Evolutionary conservation across 2,888 invertebrate genomes (phyloP), one percentile per base, ranked within the genome.

Genomic region (Julus scandinavius): DNA sequence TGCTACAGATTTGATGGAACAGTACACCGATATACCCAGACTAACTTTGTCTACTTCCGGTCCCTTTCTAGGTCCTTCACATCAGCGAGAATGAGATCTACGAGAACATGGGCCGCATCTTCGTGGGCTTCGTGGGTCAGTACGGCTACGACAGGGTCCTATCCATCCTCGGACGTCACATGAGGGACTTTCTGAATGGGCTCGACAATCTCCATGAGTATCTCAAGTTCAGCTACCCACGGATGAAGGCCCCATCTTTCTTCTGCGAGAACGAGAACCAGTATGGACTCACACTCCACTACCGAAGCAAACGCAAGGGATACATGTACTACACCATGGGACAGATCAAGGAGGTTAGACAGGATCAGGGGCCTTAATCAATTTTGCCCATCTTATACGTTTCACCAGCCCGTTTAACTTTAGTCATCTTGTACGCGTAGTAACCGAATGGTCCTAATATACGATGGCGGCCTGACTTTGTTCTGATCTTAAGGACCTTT

Each of bases 301-400:
- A 98, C 92, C 94, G 98, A 88, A 98, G 97, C 90, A 98, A 97
- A 92, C 94, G 99, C 90, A 94, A 97, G 90, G 99, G 99, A 0
- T 99, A 98, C 92, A 96, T 98, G 6, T 97, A 97, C 92, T 99
- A 99, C 92, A 98, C 98, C 7, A 98, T 98, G 96, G 99, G 98
- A 2, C 98, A 98, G 93, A 98, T 98, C 90, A 94, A 96, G 92
- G 91, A 83, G 29, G 88, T 88, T 6, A 63, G 63, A n/a, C 5
- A 63, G 17, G 50, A 29, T 13, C 49, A 54, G 17, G 11, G 54
- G 3, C 54, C 54, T 17, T 11, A 54, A 54, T 7, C 13, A 13
- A 6, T 54, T 54, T 54, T 54, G 1, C 54, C 29, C 29, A 29
- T 29, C 29, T 29, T 29, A 29, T 29, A 29, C 0, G 1, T 29